phyloP scores from a whole-genome alignment of 2,797 vertebrate genomes.

The Galago senegalensis region DNA sequence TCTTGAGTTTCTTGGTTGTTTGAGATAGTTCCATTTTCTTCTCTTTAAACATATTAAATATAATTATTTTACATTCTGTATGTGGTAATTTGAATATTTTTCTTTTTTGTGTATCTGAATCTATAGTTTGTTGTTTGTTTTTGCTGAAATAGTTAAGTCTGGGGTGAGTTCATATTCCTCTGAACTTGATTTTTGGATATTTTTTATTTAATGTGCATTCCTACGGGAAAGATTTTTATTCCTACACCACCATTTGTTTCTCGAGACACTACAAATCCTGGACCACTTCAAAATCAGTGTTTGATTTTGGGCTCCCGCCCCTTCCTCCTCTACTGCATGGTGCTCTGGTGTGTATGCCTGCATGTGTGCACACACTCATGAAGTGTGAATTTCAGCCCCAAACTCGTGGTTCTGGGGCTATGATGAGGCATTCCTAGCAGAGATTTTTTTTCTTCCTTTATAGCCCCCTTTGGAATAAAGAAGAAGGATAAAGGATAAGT shows the following conservation, averaged over 20 bases:
- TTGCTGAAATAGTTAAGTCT: background rate
- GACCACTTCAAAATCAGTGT: background rate
- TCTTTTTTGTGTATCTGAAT: background rate
- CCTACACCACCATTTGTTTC: background rate
- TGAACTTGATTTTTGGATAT: background rate
- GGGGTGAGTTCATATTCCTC: background rate
- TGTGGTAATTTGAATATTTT: background rate
- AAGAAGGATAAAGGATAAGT: background rate
- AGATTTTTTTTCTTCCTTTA: background rate
- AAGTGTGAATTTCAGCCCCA: background rate
- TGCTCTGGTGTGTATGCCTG: fast-evolving
- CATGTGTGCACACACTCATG: too few relatives aligned
- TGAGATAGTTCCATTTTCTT: background rate
- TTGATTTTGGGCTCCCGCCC: background rate
- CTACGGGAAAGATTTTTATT: background rate
- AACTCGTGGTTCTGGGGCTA: background rate
- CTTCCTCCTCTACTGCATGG: background rate
- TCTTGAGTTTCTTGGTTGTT: background rate
- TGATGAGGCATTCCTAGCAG: background rate
- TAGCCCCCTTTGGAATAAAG: background rate
- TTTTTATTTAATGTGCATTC: background rate
- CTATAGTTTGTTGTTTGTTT: background rate
- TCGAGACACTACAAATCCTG: background rate
- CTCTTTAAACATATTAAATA: slow-evolving; percentile 36
- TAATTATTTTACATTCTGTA: background rate